phyloP scores from a whole-genome alignment of 2,113 vertebrate genomes.

The Loxodonta africana region DNA sequence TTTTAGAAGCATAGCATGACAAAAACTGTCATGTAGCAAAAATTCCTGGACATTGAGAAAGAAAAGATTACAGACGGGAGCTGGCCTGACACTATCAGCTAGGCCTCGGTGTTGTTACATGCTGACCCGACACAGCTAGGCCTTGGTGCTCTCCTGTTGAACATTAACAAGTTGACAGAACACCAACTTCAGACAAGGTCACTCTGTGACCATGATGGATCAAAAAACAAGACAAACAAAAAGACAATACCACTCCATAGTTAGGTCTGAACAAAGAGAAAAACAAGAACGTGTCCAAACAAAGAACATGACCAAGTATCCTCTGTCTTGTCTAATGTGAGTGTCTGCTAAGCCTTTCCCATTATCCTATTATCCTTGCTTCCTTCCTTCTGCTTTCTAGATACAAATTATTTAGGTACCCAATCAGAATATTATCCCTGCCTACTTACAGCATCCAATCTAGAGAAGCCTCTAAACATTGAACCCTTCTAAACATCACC shows the following conservation, averaged over 20 bases:
- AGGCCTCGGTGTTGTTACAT: not conserved
- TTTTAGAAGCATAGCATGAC: conserved; percentile 11
- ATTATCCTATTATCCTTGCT: not conserved
- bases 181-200: not conserved
- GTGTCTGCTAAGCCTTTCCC: not conserved
- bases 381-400: not conserved
- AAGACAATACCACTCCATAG: not conserved
- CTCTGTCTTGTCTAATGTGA: not conserved
- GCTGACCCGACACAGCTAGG: not conserved
- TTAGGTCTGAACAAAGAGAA: not conserved
- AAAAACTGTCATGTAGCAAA: not conserved
- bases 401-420: not conserved
- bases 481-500: not conserved
- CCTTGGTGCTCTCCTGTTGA: not conserved
- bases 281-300: not conserved
- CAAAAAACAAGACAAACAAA: not conserved
- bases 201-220: not conserved
- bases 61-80: not conserved
- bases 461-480: not conserved
- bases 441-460: not conserved
- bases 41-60: not conserved
- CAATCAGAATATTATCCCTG: not conserved
- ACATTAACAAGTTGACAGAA: not conserved
- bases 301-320: not conserved
- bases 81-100: not conserved